Evolutionary conservation across 2,797 vertebrate species (phyloP).

Genomic region (Enteromius anoplus): DNA sequence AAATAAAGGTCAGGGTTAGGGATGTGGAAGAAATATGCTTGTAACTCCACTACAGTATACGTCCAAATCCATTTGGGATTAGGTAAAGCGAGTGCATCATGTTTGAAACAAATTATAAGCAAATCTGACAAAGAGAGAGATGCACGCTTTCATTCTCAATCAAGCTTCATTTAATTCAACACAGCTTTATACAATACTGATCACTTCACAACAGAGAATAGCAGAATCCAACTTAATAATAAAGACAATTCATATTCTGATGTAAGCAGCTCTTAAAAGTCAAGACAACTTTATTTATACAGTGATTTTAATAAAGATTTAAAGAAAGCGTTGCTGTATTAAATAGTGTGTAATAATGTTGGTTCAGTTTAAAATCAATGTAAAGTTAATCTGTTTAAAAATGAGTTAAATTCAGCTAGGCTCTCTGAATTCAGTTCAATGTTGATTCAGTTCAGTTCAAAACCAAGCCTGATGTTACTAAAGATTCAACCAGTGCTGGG

Average conservation of each 20-base stretch:
- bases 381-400: no score
- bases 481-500: no score
- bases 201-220: neutral
- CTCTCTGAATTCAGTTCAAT: neutral
- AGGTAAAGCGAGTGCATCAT: neutral
- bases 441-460: no score
- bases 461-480: no score
- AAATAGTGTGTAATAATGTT: no score
- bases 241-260: neutral
- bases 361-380: neutral
- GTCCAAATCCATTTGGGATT: neutral
- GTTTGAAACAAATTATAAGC: neutral
- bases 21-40: neutral
- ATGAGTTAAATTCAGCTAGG: neutral
- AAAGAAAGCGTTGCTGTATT: no score
- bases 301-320: neutral
- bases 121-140: neutral
- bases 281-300: neutral
- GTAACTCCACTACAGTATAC: neutral
- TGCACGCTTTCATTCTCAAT: neutral
- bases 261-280: neutral
- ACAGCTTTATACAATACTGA: neutral
- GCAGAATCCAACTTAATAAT: neutral
- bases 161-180: neutral
- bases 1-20: neutral